These are phyloP conservation scores for Orchestia grillus DNA, from an alignment of 1,140 invertebrate genomes.

Conservation along the genomic window DNA sequence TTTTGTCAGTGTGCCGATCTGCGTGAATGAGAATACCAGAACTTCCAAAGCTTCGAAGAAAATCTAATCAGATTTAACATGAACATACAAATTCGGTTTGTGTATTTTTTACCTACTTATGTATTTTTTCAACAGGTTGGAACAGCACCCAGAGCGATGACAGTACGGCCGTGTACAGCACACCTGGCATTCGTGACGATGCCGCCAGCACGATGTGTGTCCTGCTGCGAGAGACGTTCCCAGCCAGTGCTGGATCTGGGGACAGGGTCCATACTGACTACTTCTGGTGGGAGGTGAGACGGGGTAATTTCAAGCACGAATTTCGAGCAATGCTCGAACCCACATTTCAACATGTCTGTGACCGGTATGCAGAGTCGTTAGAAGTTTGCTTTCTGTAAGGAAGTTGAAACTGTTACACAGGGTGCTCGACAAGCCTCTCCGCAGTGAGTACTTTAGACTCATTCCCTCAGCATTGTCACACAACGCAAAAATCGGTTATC, in stretches of 20 bases:
- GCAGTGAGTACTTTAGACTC: too few species aligned
- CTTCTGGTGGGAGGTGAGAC: constrained; percentile 45
- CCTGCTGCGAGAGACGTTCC: constrained; percentile 23
- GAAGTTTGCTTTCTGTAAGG: too few species aligned
- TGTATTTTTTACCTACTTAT: too few species aligned
- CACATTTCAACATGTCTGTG: too few species aligned
- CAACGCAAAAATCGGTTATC: too few species aligned
- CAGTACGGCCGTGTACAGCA: not conserved
- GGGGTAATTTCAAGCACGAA: too few species aligned
- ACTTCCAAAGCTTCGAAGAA: not conserved
- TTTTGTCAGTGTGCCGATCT: not conserved
- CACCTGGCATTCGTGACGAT: not conserved
- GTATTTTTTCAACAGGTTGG: not conserved
- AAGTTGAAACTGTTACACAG: too few species aligned
- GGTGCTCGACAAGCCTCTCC: too few species aligned
- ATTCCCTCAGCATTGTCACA: too few species aligned
- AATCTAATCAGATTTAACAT: not conserved
- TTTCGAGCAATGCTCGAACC: too few species aligned
- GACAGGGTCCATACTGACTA: constrained; percentile 26
- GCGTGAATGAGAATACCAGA: not conserved
- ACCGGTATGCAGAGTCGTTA: too few species aligned
- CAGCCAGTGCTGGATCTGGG: not conserved
- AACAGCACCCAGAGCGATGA: not conserved
- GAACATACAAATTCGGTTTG: not conserved
- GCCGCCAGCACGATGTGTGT: constrained; percentile 17